Percentiles rank a stretch among this genome's conserved stretches.
Evolutionary conservation across 2,797 vertebrate genomes (phyloP).

Genomic region (Pitangus sulphuratus): DNA sequence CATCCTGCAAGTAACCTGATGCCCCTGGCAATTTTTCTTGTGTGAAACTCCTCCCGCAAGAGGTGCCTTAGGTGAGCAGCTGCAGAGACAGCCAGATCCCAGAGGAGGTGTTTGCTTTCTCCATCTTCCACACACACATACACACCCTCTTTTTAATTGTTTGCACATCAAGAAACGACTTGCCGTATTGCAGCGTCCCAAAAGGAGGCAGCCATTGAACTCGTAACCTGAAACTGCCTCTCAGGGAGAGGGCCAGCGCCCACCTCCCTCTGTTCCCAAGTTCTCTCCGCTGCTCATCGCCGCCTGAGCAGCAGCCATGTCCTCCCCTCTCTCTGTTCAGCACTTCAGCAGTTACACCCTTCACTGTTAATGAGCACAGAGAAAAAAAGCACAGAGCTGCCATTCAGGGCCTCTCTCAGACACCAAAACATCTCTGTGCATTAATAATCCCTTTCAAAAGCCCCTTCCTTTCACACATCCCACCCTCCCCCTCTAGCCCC

Average conservation of each 20-base stretch:
- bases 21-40: neutral
- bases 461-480: neutral
- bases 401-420: constrained; percentile 10
- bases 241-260: constrained; percentile 3
- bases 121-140: neutral
- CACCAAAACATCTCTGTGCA: constrained; percentile 23
- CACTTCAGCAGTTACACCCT: neutral
- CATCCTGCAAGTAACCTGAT: neutral
- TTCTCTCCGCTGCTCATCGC: neutral
- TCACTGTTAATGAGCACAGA: constrained; percentile 15
- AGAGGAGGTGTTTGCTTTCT: constrained; percentile 43
- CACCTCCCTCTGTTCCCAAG: neutral
- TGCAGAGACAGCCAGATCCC: constrained; percentile 5
- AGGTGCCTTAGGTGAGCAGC: constrained; percentile 28
- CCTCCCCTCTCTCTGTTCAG: neutral
- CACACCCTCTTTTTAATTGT: constrained; percentile 55
- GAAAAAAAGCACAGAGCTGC: constrained; percentile 20
- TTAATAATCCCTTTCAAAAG: constrained; percentile 49
- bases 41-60: neutral
- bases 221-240: constrained; percentile 58
- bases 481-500: neutral
- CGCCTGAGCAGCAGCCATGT: neutral
- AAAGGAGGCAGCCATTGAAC: constrained; percentile 25
- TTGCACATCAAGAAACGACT: constrained; percentile 52
- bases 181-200: constrained; percentile 10